phyloP scores from a whole-genome alignment of 2,888 invertebrate species.

The Ditula angustiorana region DNA sequence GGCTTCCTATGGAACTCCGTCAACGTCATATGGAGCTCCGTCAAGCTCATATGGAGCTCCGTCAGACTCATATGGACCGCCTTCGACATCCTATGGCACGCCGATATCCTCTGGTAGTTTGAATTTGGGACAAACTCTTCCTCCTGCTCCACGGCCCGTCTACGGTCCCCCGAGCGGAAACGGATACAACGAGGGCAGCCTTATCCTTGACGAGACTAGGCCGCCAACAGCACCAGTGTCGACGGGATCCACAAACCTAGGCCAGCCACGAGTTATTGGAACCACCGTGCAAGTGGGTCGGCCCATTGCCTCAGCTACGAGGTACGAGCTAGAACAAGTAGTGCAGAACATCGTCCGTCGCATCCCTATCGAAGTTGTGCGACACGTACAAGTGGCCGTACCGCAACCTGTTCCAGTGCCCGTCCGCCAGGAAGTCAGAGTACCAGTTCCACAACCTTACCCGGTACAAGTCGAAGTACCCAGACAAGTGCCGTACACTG shows the following conservation, averaged over 20 bases:
- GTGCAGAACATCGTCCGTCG: constrained; percentile 77
- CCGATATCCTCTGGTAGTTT: constrained; percentile 46
- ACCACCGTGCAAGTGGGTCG: constrained; percentile 40
- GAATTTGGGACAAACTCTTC: constrained; percentile 35
- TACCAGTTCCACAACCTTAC: constrained; percentile 80
- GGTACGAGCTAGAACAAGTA: constrained; percentile 77
- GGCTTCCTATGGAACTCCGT: constrained; percentile 71
- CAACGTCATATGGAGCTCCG: constrained; percentile 64
- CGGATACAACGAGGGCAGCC: constrained; percentile 37
- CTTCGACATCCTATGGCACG: constrained; percentile 48
- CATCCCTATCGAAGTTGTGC: constrained; percentile 76
- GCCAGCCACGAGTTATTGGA: constrained; percentile 54
- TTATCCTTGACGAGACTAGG: constrained; percentile 32
- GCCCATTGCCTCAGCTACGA: constrained; percentile 57
- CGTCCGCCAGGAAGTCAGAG: constrained; percentile 73
- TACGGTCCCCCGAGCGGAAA: constrained; percentile 23
- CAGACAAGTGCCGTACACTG: constrained; percentile 77
- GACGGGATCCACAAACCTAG: constrained; percentile 20
- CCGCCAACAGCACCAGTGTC: constrained; percentile 27
- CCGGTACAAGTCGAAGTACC: constrained; percentile 77
- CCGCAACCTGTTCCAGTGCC: constrained; percentile 74
- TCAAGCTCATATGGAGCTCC: constrained; percentile 49
- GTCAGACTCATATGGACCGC: constrained; percentile 65
- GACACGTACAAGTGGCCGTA: constrained; percentile 71
- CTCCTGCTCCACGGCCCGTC: constrained; percentile 12